Base-by-base conservation (phyloP, 2,797 vertebrate genomes). In the Acrocephalus scirpaceus region DNA sequence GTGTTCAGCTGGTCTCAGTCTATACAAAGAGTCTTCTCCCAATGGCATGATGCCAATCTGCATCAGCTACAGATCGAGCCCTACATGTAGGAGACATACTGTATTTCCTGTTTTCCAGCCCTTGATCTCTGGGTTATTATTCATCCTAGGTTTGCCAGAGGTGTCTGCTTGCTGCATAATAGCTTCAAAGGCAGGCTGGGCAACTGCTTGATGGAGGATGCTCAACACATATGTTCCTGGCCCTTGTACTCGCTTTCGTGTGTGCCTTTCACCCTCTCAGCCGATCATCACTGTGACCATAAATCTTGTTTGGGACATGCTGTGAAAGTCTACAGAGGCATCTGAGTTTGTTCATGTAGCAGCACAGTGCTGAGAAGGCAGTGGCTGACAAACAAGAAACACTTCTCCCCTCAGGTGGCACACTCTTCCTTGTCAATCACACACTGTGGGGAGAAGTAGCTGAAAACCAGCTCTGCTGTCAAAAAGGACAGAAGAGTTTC, bases 381-480 rank as follows among this genome's bases (percentile, higher is more conserved):
- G 75, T 2, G 6, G 90, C 77, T 95, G 87, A 87, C 79, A 96
- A 96, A 88, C 50, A 51, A 79, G 86, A 93, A 95, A 15, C 82
- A 60, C 64, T 79, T 86, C 58, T 96, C 67, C 30, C 16, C 56
- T 87, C 26, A 56, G 96, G 83, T 97, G 96, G 95, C 85, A 88
- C 91, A 67, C 34, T 83, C 83, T 82, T 96, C 65, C n/a, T 78
- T 89, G 84, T 93, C 95, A 96, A 34, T 47, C 16, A 8, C 53
- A 75, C 62, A 53, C 40, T 20, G 26, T 1, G 1, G 79, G 82
- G 36, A 54, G 65, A 67, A 95, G 71, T 75, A 90, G 62, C 42
- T 73, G 64, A 83, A 90, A 71, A 88, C 58, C 83, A 96, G 69
- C 90, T 96, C 73, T 92, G 85, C 66, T 76, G 82, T 77, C 76